A percentile compares a stretch with the other conserved stretches of the same genome.
Conservation (phyloP, 2,797 vertebrate genomes). For the Salarias fasciatus region DNA sequence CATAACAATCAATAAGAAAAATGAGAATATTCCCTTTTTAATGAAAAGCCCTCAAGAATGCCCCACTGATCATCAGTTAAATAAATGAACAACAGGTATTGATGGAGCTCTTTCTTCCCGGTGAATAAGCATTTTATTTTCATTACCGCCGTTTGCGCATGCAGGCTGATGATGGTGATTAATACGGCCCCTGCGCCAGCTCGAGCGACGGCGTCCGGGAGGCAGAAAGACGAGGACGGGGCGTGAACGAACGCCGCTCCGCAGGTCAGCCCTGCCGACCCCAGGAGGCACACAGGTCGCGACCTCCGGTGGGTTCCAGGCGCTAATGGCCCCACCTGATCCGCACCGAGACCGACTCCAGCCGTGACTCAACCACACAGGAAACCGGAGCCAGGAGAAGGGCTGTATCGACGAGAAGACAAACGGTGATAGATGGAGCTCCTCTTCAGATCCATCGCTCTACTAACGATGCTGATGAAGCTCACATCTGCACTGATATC, state of each 20-base stretch:
- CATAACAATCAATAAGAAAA: no score
- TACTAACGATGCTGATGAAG: no score
- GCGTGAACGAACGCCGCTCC: conserved; percentile 51
- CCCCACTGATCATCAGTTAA: conserved; percentile 30
- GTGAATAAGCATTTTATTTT: conserved; percentile 57
- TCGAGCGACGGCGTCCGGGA: conserved; percentile 66
- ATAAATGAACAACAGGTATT: conserved; percentile 44
- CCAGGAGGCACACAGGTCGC: conserved; percentile 45
- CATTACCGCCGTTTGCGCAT: conserved; percentile 52
- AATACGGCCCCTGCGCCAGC: conserved; percentile 56
- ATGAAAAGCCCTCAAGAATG: conserved; percentile 2
- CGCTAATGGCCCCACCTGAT: conserved; percentile 28
- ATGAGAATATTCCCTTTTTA: not conserved
- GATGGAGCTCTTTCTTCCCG: conserved; percentile 36
- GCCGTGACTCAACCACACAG: no score
- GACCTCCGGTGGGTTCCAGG: conserved; percentile 52
- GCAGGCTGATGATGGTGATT: conserved; percentile 57
- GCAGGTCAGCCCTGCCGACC: conserved; percentile 51
- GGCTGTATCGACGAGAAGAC: not conserved
- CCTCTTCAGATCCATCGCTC: no score
- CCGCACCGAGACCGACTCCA: no score
- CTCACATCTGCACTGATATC: no score
- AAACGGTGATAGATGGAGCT: not conserved
- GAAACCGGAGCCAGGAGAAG: no score
- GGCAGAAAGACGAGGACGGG: conserved; percentile 62